Conservation (phyloP, 2,113 vertebrate species). For the Xiphorhynchus elegans region DNA sequence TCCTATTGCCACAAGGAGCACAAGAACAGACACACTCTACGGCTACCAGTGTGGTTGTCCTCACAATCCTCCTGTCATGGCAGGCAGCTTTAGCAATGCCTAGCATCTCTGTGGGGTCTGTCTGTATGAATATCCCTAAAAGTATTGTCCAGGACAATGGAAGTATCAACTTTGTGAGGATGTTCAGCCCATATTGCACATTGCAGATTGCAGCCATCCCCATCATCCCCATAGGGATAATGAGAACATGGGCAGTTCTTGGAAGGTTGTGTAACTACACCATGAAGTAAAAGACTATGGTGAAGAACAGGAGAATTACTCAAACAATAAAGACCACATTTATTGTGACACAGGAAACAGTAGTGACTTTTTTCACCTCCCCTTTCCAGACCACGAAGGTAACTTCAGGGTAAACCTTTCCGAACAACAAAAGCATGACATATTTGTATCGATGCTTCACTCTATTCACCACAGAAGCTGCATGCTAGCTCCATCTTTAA, state of each 20-base stretch:
- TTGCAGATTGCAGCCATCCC: neutral
- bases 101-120: neutral
- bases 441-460: neutral
- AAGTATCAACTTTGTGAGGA: neutral
- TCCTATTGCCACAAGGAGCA: neutral
- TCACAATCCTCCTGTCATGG: neutral
- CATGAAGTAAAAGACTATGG: neutral
- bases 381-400: neutral
- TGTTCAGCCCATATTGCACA: neutral
- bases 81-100: neutral
- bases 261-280: neutral
- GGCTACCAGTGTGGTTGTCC: neutral
- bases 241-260: neutral
- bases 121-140: neutral
- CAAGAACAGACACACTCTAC: neutral
- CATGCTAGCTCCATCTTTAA: neutral
- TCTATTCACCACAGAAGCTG: neutral
- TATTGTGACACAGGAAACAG: neutral
- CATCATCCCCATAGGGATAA: neutral
- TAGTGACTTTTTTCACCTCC: neutral
- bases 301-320: neutral
- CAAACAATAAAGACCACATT: neutral
- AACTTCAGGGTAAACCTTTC: neutral
- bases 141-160: neutral
- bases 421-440: neutral